Base-by-base conservation (phyloP, 2,113 vertebrate species). In the Hippocampus barbouri region DNA sequence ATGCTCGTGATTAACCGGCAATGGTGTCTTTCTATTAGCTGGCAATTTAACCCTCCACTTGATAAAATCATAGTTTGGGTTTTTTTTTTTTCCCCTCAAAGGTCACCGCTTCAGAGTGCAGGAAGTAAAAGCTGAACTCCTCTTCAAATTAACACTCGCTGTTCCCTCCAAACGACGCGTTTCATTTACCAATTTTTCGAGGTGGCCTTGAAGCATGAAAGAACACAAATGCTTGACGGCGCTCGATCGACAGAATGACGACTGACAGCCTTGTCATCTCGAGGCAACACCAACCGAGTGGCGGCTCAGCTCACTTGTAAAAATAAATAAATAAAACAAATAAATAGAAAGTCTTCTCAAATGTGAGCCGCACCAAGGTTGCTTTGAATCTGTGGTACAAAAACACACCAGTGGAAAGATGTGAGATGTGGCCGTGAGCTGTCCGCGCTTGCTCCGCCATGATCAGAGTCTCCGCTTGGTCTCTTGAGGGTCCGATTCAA, bases 401-500 rank as follows among this genome's bases (percentile, higher is more conserved):
- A 76, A 74, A 76, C 41, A 66, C 66, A 41, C 5, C 56, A 10
- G 27, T 16, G 40, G 40, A 43, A 65, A 43, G 40, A 45, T 45
- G 21, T n/a, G 34, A 45, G 63, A n/a, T 7, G 63, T 45, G 40
- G 21, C 63, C n/a, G 40, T 16, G 40, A 25, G 40, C 12, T 14
- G 10, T 51, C 62, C 30, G 57, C 45, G 67, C 53, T 38, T 60
- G 63, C n/a, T 70, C 79, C 59, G 10, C 49, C 40, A 70, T 73
- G 76, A 84, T 77, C 77, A 80, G 68, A 84, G 69, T 63, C 51
- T 69, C 65, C 9, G 10, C 53, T 66, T 21, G 51, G 75, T 82
- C 73, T 83, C 80, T 41, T 41, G 6, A 62, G 59, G 57, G 63
- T 73, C 77, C 68, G 64, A 77, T 66, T 76, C 54, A 74, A 59